Evolutionary conservation across 2,797 vertebrate species (phyloP).

Genomic region (Falco berigora): DNA sequence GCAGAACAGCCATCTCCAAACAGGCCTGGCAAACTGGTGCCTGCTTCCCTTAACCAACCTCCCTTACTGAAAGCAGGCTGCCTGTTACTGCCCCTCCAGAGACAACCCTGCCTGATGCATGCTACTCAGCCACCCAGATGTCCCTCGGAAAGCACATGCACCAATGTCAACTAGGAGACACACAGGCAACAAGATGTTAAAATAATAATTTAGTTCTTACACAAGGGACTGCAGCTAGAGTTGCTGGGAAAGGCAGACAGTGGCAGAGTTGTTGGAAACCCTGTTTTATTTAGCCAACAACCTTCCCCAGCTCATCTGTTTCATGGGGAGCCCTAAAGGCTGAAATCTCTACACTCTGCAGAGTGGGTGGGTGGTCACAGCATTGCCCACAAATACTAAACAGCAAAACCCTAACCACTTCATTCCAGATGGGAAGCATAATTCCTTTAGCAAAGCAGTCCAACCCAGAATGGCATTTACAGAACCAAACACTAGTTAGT

Average conservation of each 20-base stretch:
- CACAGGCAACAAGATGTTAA: background rate
- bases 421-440: background rate
- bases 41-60: background rate
- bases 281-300: background rate
- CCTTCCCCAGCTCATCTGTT: background rate
- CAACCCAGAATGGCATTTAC: background rate
- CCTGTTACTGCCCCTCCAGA: background rate
- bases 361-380: background rate
- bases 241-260: slow-evolving; percentile 5
- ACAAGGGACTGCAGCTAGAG: background rate
- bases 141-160: background rate
- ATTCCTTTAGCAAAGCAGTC: background rate
- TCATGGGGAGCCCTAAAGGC: background rate
- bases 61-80: background rate
- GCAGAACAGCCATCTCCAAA: background rate
- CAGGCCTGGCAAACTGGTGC: background rate
- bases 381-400: background rate
- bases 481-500: background rate
- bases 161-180: background rate
- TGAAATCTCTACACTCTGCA: background rate
- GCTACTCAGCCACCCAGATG: background rate
- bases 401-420: background rate
- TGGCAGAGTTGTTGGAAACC: background rate
- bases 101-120: background rate
- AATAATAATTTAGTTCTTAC: background rate